Evolutionary conservation across 2,888 invertebrate species (phyloP).

Genomic region (Sphecodes monilicornis): DNA sequence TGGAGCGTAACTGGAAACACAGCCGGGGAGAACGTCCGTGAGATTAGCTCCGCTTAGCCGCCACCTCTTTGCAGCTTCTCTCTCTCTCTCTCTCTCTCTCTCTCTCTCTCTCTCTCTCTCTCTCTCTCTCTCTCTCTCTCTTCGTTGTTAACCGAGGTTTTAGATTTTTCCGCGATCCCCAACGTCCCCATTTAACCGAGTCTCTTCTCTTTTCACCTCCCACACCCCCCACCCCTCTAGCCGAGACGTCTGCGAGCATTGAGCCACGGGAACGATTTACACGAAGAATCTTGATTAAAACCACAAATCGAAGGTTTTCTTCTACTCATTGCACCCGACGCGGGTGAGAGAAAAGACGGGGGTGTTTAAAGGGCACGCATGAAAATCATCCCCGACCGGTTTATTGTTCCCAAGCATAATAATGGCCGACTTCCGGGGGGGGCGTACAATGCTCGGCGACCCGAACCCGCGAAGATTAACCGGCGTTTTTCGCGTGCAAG

Average conservation of each 20-base stretch:
- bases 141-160: background rate
- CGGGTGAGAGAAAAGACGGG: background rate
- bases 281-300: background rate
- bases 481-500: conserved; percentile 68
- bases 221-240: background rate
- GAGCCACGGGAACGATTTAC: conserved; percentile 6
- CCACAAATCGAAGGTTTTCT: conserved; percentile 17
- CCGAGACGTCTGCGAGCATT: conserved; percentile 31
- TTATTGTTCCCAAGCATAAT: conserved; percentile 71
- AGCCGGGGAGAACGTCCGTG: conserved; percentile 25
- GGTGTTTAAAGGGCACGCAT: conserved; percentile 63
- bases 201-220: conserved; percentile 16
- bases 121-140: conserved; percentile 2
- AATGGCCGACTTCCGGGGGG: conserved; percentile 56
- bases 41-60: conserved; percentile 66
- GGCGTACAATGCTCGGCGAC: conserved; percentile 71
- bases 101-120: conserved; percentile 22
- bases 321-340: background rate
- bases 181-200: conserved; percentile 11
- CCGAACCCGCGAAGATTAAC: conserved; percentile 76
- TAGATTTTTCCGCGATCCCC: conserved; percentile 44
- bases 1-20: conserved; percentile 29
- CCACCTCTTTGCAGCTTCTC: conserved; percentile 46
- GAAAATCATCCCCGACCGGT: conserved; percentile 72
- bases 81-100: background rate